phyloP scores from a whole-genome alignment of 2,113 vertebrate genomes.

The Eonycteris spelaea region DNA sequence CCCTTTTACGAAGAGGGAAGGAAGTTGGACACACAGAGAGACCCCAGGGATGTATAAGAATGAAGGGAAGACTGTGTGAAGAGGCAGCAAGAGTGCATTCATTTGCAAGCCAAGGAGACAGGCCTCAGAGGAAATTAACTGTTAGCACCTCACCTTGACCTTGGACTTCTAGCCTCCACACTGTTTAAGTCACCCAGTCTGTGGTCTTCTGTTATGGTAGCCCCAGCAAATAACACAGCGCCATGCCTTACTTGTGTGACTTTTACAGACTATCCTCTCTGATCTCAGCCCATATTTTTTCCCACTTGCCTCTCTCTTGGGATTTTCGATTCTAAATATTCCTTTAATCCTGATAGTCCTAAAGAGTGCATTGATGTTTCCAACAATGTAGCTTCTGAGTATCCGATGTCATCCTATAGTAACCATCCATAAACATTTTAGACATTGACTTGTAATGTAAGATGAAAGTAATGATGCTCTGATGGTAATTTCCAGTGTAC shows the following conservation, averaged over 20 bases:
- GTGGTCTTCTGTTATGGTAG: background rate
- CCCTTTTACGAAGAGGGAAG: background rate
- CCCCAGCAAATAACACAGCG: too few species aligned
- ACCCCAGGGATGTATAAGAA: fast-evolving
- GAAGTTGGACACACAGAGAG: background rate
- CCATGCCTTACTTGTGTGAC: background rate
- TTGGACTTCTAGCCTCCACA: background rate
- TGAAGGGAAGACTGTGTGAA: background rate
- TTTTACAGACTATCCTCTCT: background rate
- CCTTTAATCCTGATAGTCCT: background rate
- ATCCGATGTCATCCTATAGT: background rate
- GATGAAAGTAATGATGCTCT: background rate
- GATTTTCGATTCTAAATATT: background rate
- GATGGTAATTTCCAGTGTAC: background rate
- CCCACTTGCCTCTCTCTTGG: background rate
- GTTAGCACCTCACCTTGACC: background rate
- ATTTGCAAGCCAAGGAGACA: background rate
- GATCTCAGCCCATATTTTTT: background rate
- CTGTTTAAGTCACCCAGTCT: background rate
- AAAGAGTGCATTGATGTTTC: background rate
- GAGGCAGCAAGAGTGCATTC: background rate
- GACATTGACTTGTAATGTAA: background rate
- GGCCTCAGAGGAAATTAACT: background rate
- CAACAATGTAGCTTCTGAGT: background rate
- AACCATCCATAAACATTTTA: background rate